phyloP scores from a whole-genome alignment of 2,888 invertebrate species.

The Apamea crenata region DNA sequence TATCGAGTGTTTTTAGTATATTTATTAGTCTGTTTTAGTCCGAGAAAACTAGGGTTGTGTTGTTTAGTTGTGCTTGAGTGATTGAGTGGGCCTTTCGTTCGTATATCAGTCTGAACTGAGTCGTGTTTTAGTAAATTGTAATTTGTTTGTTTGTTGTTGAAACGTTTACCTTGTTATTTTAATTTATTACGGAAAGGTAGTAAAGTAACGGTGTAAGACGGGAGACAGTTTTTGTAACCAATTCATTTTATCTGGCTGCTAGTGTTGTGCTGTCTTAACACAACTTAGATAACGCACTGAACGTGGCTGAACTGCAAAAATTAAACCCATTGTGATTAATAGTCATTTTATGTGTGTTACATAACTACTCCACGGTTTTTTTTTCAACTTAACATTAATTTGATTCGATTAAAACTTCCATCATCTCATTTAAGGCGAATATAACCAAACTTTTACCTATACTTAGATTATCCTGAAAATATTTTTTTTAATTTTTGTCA shows the following conservation, averaged over 20 bases:
- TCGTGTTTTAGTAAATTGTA: constrained; percentile 57
- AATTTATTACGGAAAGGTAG: constrained; percentile 34
- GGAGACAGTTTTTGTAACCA: constrained; percentile 11
- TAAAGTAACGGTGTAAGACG: not conserved
- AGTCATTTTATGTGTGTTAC: not conserved
- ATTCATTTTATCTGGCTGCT: not conserved
- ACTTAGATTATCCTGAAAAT: too few relatives aligned
- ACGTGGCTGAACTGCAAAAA: not conserved
- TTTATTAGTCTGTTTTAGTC: constrained; percentile 55
- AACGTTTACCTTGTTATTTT: constrained; percentile 43
- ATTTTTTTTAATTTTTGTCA: too few relatives aligned
- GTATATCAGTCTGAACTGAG: constrained; percentile 44
- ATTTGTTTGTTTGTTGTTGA: constrained; percentile 38
- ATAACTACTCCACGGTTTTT: not conserved
- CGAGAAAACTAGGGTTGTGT: constrained; percentile 41
- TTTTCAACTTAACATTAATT: too few relatives aligned
- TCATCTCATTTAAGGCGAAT: too few relatives aligned
- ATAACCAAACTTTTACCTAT: too few relatives aligned
- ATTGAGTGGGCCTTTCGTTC: constrained; percentile 47
- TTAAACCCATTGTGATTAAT: not conserved
- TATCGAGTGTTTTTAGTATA: constrained; percentile 63
- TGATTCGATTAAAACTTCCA: too few relatives aligned
- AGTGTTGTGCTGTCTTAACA: not conserved
- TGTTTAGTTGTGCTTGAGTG: constrained; percentile 44
- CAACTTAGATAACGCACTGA: not conserved